These are phyloP conservation scores for Arvicanthis niloticus DNA, from an alignment of 2,113 vertebrate species.

Conservation along the genomic window DNA sequence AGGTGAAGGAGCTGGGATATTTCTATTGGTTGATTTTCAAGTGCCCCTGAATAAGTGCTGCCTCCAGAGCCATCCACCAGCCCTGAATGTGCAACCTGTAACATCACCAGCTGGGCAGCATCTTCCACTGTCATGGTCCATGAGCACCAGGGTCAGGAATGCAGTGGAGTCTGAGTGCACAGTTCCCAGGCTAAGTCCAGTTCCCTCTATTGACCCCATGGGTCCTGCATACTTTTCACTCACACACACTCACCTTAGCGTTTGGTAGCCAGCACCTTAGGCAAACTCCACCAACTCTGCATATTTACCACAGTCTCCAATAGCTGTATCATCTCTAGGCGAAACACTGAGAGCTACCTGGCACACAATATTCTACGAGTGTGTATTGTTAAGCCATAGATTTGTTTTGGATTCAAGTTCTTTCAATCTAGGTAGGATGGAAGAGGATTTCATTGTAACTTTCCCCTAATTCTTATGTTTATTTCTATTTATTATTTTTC, in stretches of 20 bases:
- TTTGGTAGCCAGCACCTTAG: background rate
- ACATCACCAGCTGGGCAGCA: background rate
- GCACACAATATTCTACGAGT: rapidly evolving
- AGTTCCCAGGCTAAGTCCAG: background rate
- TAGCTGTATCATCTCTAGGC: background rate
- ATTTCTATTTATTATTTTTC: background rate
- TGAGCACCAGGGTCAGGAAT: background rate
- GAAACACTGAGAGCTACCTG: background rate
- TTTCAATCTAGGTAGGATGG: background rate
- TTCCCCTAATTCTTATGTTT: background rate
- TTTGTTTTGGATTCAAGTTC: background rate
- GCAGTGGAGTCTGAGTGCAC: background rate
- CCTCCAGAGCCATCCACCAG: background rate
- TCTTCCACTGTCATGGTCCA: background rate
- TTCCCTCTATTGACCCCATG: background rate
- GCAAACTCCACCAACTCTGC: rapidly evolving
- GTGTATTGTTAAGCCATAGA: too few species aligned
- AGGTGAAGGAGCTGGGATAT: background rate
- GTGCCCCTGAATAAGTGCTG: background rate
- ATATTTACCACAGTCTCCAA: too few species aligned
- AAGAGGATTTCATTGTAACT: background rate
- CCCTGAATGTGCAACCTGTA: too few species aligned
- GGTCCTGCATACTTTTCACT: background rate
- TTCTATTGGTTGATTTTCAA: background rate
- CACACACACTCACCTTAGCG: background rate